phyloP scores from a whole-genome alignment of 2,888 invertebrate species.

The Clusia tigrina region DNA sequence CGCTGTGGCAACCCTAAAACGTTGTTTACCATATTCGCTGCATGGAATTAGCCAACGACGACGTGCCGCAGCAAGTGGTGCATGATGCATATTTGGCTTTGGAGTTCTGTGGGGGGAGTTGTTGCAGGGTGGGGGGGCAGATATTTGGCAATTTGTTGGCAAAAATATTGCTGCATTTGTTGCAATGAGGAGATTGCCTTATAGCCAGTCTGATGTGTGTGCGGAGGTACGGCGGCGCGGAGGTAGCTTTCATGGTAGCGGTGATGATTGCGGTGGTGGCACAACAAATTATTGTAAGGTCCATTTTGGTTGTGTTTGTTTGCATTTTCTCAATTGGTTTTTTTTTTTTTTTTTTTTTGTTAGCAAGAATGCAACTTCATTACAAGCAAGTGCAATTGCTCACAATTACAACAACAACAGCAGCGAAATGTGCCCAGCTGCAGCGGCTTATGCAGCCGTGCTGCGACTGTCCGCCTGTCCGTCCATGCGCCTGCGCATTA shows the following conservation, averaged over 20 bases:
- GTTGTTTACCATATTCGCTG: slow-evolving; percentile 1
- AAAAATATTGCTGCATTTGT: slow-evolving; percentile 6
- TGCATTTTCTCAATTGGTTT: no score
- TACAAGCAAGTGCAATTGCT: slow-evolving; percentile 6
- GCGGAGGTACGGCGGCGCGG: neutral
- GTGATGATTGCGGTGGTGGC: no score
- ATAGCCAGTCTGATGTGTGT: neutral
- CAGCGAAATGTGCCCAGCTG: neutral
- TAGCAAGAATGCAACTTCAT: slow-evolving; percentile 12
- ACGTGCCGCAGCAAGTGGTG: neutral
- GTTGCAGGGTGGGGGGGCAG: neutral
- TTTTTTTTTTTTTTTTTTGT: no score
- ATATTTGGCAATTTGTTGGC: slow-evolving; percentile 9
- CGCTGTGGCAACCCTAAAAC: neutral
- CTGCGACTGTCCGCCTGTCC: neutral
- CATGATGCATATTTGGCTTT: neutral
- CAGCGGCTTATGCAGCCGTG: neutral
- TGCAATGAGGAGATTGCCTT: neutral
- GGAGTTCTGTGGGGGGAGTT: neutral
- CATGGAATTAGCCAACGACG: slow-evolving; percentile 12
- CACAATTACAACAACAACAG: neutral
- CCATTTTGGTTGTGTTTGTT: no score
- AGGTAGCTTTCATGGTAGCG: no score
- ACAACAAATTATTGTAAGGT: no score
- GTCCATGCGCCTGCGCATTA: neutral